These are phyloP conservation scores for Florisuga fusca DNA, from an alignment of 2,797 vertebrate species.

Conservation along the genomic window DNA sequence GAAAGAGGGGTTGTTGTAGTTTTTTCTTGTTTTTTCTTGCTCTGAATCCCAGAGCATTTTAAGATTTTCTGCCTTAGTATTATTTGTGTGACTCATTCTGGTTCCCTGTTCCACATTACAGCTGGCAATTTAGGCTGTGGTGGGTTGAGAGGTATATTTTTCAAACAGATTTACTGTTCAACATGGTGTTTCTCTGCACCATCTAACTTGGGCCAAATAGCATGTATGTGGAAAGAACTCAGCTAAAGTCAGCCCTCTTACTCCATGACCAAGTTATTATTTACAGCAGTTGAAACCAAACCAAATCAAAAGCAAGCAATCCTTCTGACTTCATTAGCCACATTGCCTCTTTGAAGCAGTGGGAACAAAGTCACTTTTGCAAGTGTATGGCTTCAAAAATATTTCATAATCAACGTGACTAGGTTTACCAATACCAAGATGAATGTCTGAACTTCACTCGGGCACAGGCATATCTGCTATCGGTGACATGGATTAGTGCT, in stretches of 20 bases:
- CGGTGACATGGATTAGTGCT: not conserved
- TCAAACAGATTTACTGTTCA: not conserved
- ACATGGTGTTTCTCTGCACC: not conserved
- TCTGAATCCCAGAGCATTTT: not conserved
- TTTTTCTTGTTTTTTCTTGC: not conserved
- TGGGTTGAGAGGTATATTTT: not conserved
- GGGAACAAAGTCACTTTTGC: not conserved
- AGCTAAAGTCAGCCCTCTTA: not conserved
- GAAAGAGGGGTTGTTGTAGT: accelerated
- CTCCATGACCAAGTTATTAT: accelerated
- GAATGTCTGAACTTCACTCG: not conserved
- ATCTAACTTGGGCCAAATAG: not conserved
- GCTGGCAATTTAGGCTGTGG: not conserved
- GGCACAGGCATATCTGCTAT: not conserved
- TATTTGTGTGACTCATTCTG: not conserved
- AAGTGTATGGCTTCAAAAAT: not conserved
- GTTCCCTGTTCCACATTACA: not conserved
- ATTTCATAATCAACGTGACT: not conserved
- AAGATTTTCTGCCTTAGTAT: not conserved
- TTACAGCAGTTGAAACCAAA: not conserved
- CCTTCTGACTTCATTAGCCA: not conserved
- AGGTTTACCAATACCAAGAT: not conserved
- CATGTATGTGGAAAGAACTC: not conserved
- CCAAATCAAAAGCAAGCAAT: not conserved
- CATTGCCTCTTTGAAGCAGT: not conserved